Evolutionary conservation across 2,888 invertebrate species (phyloP).

Genomic region (Macaria liturata): DNA sequence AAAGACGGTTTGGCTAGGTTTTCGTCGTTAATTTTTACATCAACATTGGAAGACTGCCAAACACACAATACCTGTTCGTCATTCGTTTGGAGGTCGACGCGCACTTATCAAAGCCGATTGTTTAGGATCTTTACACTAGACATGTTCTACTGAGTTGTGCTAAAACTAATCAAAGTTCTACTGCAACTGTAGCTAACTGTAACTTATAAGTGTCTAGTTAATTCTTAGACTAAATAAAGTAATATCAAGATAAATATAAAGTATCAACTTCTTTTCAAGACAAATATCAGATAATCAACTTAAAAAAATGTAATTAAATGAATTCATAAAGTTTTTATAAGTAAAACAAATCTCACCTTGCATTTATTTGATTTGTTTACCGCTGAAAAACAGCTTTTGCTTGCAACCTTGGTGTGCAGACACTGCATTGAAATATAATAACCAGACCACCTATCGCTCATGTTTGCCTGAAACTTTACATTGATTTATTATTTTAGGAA

Average conservation of each 20-base stretch:
- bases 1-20: constrained; percentile 45
- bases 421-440: constrained; percentile 10
- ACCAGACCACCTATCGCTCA: not conserved
- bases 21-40: constrained; percentile 50
- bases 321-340: not conserved
- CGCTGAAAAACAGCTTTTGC: constrained; percentile 16
- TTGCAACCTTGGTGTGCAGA: constrained; percentile 19
- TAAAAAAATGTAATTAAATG: too few species aligned
- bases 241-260: too few species aligned
- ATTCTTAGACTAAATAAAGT: too few species aligned
- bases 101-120: constrained; percentile 27
- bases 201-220: too few species aligned
- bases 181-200: too few species aligned
- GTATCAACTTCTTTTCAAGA: too few species aligned
- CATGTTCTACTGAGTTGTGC: too few species aligned
- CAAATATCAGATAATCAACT: too few species aligned
- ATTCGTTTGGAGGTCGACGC: constrained; percentile 55
- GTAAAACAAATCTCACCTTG: constrained; percentile 21
- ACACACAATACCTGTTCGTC: constrained; percentile 59
- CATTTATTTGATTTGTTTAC: constrained; percentile 22
- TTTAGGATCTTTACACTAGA: constrained; percentile 21
- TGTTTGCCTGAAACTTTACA: not conserved
- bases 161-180: too few species aligned
- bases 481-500: too few species aligned
- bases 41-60: constrained; percentile 66